Evolutionary conservation across 2,797 vertebrate species (phyloP), one percentile per base, ranked within the genome.

Genomic region (Enteromius fasciolatus): DNA sequence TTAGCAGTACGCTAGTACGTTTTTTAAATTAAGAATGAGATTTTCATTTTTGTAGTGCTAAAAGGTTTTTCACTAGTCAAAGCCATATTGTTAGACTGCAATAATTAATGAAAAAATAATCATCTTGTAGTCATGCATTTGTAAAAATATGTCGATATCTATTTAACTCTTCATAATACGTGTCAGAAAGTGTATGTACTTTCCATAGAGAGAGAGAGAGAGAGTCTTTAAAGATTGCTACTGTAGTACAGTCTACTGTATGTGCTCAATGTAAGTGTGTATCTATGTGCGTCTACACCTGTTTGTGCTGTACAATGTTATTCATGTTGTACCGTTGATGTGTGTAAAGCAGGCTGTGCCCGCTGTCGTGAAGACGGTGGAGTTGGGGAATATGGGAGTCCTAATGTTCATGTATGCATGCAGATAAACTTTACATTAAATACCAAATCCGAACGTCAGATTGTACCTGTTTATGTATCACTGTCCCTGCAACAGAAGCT

Each of bases 21-120:
- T 86, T 86, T 78, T 69, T 33, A 57, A 79, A 84, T 83, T 41
- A 64, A 67, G 18, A 86, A 87, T 67, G 54, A 82, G 41, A 74
- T 69, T 78, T 83, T 86, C 23, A 89, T 59, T 1, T 92, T 91
- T 93, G 91, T 95, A 93, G 93, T 91, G 94, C 92, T 94, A 93
- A 94, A 91, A 90, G 91, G 92, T 91, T 88, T 94, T 94, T 93
- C 93, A 96, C 95, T 97, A 97, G 96, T 96, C 95, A 94, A 99
- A 98, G 97, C 97, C 97, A 98, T 98, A 98, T 95, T 94, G 94
- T 97, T 98, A 96, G 95, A 97, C 93, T 93, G 97, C 97, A 98
- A 99, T 98, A 97, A 97, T 96, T 88, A 89, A 84, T 90, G 85
- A 90, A 92, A 91, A 82, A 85, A 83, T 84, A 87, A 90, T 90